Evolutionary conservation across 2,113 vertebrate species (phyloP), one percentile per base, ranked within the genome.

Genomic region (Otocyon megalotis): DNA sequence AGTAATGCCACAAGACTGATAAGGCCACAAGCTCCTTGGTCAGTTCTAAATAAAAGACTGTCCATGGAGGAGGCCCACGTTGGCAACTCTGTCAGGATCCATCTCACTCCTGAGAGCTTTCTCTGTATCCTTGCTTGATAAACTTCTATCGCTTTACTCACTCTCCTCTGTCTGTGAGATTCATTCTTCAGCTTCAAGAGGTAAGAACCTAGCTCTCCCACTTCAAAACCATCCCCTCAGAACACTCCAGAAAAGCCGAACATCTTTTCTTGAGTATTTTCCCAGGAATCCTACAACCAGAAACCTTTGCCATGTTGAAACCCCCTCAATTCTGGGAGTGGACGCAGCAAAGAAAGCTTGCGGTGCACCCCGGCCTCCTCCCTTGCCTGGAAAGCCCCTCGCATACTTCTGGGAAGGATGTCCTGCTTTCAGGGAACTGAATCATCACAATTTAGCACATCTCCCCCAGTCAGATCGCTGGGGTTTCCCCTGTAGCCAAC

Each of bases 241-340:
- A 3, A 32, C 50, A 13, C 56, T 19, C 77, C n/a, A 0, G 24
- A 81, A 86, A 91, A 69, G 9, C 24, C 48, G 80, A 48, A 58
- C 63, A n/a, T n/a, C 54, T n/a, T 84, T 62, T 92, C 35, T 22
- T 11, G 28, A 89, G 9, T 8, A 35, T 79, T 37, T 82, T 87
- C 62, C 76, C 32, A 91, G 60, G 58, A 95, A 48, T 81, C 88
- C 50, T 77, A 2, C 13, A 53, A 56, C 37, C 37, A 93, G 28
- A 84, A 65, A 24, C 48, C 37, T 95, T 81, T 71, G 48, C n/a
- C 30, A 24, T 4, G 7, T 48, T 30, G 56, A 79, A 92, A 2
- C 22, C n/a, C 79, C 28, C 8, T 15, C 4, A 60, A 8, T 30
- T 48, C 58, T 37, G 69, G 74, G 5, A 76, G 11, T 24, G 24